Base-by-base conservation (phyloP, 2,797 vertebrate genomes). In the Oceanodroma leucorhoa region DNA sequence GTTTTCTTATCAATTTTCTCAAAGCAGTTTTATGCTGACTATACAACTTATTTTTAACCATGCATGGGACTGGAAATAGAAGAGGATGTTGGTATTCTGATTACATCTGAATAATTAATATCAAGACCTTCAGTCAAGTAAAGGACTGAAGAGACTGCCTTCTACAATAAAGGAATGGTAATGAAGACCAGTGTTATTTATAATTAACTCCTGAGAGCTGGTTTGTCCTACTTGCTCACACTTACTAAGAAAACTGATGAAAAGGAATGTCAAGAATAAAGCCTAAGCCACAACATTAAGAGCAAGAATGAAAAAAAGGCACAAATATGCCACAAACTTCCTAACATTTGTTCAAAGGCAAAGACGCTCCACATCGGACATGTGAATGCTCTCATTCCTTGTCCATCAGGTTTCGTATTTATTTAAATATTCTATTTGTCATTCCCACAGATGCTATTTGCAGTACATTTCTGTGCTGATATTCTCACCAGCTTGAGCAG, bases 361-460 rank as follows among this genome's bases (percentile, higher is more conserved):
- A 90, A 78, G 43, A 24, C 9, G 10, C 41, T 36, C 20, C 27
- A 65, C 4, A 3, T 0, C 0, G 0, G n/a, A 22, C 6, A 65
- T 4, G 14, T 24, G 54, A 83, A 81, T 24, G 16, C 12, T 91
- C n/a, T 66, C 11, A 10, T n/a, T 70, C 57, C 80, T 75, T 51
- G 48, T 21, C 0, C 0, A 71, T 53, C 19, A 57, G 11, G 45
- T 89, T 86, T 43, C n/a, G 14, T 36, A 48, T 17, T 50, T 73
- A 43, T 4, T 32, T 60, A 81, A 67, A 43, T 53, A 54, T 21
- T 71, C n/a, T 48, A 50, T 36, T 60, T 72, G 10, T 81, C 53
- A 55, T 50, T 34, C 45, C 72, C 4, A 1, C 10, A 32, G 84
- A 21, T 27, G 46, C 26, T 86, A 65, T 61, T 71, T 75, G 30